Percentiles rank a stretch among this genome's conserved stretches.
phyloP scores from a whole-genome alignment of 2,888 invertebrate species.

The Drosophila anomalata region DNA sequence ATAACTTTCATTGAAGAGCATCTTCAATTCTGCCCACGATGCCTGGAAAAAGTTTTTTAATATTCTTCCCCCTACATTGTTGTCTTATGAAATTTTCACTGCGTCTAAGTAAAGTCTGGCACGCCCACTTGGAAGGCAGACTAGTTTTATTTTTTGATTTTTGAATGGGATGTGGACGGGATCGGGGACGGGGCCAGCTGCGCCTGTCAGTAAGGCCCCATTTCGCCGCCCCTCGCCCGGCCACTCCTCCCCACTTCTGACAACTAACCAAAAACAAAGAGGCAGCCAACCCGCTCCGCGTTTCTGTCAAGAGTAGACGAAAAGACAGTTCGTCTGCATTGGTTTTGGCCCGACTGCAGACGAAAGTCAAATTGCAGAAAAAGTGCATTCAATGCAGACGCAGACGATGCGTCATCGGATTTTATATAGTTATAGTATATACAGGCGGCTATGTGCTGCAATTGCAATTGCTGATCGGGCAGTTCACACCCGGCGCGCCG shows the following conservation, averaged over 20 bases:
- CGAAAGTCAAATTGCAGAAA: constrained; percentile 36
- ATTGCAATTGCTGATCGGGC: constrained; percentile 67
- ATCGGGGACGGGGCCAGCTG: constrained; percentile 1
- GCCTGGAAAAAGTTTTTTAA: constrained; percentile 18
- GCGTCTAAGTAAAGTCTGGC: constrained; percentile 29
- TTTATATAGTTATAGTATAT: constrained; percentile 28
- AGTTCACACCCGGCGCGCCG: constrained; percentile 60
- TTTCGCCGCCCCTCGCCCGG: neutral
- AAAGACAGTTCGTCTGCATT: constrained; percentile 67
- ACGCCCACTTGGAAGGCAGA: constrained; percentile 29
- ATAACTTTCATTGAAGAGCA: constrained; percentile 2
- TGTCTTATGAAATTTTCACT: constrained; percentile 38
- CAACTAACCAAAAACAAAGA: constrained; percentile 35
- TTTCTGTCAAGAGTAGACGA: constrained; percentile 39
- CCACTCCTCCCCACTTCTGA: constrained; percentile 33
- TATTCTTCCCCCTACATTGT: constrained; percentile 10
- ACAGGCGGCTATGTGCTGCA: constrained; percentile 13
- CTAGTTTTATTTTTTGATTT: constrained; percentile 8
- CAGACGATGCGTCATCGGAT: constrained; percentile 74
- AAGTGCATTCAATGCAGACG: constrained; percentile 72
- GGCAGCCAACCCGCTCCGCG: constrained; percentile 7
- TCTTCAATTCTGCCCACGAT: neutral
- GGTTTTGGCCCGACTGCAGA: constrained; percentile 24
- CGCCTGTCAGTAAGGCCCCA: constrained; percentile 11
- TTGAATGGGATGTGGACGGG: neutral